Evolutionary conservation across 2,113 vertebrate genomes (phyloP).

Genomic region (Erinaceus europaeus): DNA sequence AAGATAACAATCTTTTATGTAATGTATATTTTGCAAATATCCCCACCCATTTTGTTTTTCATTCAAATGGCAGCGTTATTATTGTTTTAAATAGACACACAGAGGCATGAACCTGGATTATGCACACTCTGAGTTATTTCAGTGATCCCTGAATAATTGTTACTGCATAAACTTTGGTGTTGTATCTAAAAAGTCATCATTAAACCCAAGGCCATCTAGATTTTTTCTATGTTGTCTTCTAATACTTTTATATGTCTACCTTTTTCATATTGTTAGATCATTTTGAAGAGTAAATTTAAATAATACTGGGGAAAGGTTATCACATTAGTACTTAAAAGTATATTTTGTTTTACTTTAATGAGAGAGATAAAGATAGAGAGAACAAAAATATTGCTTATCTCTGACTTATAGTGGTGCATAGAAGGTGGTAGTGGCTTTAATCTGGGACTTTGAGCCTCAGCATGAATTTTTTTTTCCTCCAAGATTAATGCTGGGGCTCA

Average conservation of each 20-base stretch:
- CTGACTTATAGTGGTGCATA: too few relatives aligned
- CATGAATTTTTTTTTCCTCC: too few relatives aligned
- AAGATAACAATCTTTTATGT: background rate
- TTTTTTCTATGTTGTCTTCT: background rate
- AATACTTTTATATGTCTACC: background rate
- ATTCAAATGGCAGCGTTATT: background rate
- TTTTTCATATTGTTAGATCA: background rate
- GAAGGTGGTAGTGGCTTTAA: too few relatives aligned
- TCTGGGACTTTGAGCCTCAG: too few relatives aligned
- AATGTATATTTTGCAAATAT: background rate
- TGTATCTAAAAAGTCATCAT: background rate
- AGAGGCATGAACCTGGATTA: too few relatives aligned
- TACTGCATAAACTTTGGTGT: background rate
- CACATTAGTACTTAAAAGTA: too few relatives aligned
- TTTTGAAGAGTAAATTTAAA: conserved; percentile 28
- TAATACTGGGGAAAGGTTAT: background rate
- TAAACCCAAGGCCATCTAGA: background rate
- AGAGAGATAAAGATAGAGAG: too few relatives aligned
- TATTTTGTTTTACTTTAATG: too few relatives aligned
- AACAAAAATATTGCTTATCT: too few relatives aligned
- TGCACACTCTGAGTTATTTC: too few relatives aligned
- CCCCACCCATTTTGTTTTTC: background rate
- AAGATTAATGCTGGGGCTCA: too few relatives aligned
- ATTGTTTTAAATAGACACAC: background rate
- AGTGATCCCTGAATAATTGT: too few relatives aligned